Evolutionary conservation across 92 coral and sea anemone genomes (phyloP), one percentile per base, ranked within the genome.

Genomic region (Palythoa grandis): DNA sequence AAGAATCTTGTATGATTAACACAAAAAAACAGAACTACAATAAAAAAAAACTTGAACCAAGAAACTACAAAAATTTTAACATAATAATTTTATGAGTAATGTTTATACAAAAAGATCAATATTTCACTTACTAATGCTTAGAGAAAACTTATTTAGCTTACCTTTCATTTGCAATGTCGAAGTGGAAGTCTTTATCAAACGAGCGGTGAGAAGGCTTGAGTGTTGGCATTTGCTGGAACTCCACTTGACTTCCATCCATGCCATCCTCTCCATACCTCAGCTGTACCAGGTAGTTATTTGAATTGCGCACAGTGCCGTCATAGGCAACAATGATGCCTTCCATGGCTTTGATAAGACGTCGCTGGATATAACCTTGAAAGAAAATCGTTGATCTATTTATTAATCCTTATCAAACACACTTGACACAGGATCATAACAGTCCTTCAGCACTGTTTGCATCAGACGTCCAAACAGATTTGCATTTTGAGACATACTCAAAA

Each of bases 331-430:
- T 90, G 37, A 97, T 89, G 61, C 99, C 98, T 86, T 97, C 99
- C 99, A 97, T 97, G 76, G 99, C 99, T 89, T 97, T 97, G 92
- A 97, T 92, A 37, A 97, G 92, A 97, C 99, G 99, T 39, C 99
- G 93, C 87, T 97, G 99, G 70, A 97, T 97, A 78, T 97, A 97
- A 89, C 99, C 99, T 97, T n/a, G 82, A 1, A 24, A 12, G 58
- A 74, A 70, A 52, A 29, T 29, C 35, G 35, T 29, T 29, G 35
- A 29, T 29, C 35, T 29, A 0, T 29, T 29, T 29, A 29, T 29
- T 29, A 29, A 29, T 29, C 35, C 0, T 29, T 29, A 29, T 29
- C 35, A 29, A 29, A 29, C 35, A 29, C 35, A 29, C 35, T 29
- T 29, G 1, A 29, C 35, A 29, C 35, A 29, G 35, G 35, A 29